phyloP scores from a whole-genome alignment of 2,888 invertebrate genomes.

The Furcula furcula region DNA sequence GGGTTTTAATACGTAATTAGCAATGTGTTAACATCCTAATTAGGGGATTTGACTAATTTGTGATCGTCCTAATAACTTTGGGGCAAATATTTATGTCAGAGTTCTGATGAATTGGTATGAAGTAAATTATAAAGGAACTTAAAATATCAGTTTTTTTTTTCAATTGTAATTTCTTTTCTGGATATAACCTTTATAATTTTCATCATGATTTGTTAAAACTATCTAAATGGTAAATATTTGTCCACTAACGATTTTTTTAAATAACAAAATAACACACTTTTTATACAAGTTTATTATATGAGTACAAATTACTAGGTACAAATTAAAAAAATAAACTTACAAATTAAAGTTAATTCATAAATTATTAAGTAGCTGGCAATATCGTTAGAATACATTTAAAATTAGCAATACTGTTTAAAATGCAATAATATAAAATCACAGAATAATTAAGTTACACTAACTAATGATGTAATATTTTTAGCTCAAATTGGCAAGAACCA shows the following conservation, averaged over 20 bases:
- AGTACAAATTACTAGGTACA: constrained; percentile 54
- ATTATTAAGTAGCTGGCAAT: constrained; percentile 58
- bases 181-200: not conserved
- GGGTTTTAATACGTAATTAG: constrained; percentile 37
- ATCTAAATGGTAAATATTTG: constrained; percentile 31
- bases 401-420: constrained; percentile 54
- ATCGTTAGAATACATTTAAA: constrained; percentile 37
- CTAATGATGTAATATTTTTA: constrained; percentile 35
- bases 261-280: constrained; percentile 61
- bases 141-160: not conserved
- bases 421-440: constrained; percentile 58
- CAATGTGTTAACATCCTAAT: constrained; percentile 65
- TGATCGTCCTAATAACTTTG: constrained; percentile 47
- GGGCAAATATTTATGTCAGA: constrained; percentile 32
- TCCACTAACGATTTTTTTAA: constrained; percentile 38
- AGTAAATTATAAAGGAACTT: not conserved
- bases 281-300: constrained; percentile 49
- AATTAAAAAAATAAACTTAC: constrained; percentile 44
- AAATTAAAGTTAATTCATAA: constrained; percentile 40
- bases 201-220: constrained; percentile 12
- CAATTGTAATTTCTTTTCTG: not conserved
- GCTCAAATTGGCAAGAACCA: constrained; percentile 39
- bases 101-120: constrained; percentile 6
- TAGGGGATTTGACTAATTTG: constrained; percentile 44
- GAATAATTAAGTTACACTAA: constrained; percentile 46